Evolutionary conservation across 2,797 vertebrate genomes (phyloP), one percentile per base, ranked within the genome.

Genomic region (Cossypha heuglini): DNA sequence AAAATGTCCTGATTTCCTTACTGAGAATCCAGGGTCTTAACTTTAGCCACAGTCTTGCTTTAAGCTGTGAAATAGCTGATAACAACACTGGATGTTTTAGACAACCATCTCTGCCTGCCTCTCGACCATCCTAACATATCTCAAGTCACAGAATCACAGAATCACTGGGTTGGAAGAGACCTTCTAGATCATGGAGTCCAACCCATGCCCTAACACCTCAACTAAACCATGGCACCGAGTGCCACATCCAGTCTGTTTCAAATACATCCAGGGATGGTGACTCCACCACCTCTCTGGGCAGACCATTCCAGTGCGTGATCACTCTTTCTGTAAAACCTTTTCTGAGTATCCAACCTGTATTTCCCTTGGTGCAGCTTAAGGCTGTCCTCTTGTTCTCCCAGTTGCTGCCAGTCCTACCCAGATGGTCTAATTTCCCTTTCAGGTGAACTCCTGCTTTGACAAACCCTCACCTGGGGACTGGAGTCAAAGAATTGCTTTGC

Each of bases 401-500:
- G 40, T 9, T 17, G 61, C 61, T 64, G 21, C 49, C 49, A 20
- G 7, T 18, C 54, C 52, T 40, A 43, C n/a, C 14, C 40, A 89
- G 48, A 66, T 20, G 45, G 11, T 72, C 45, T 54, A 3, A 88
- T 40, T 48, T 33, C 26, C 31, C 21, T 13, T 86, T 72, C 48
- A 57, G 62, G 55, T 95, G 69, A 75, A 18, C 38, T 71, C 25
- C 38, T 74, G 33, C 51, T 93, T 85, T 87, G 31, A 58, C 84
- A 96, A 96, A 28, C 18, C 11, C 22, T 87, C 26, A 62, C 49
- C 72, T 81, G 54, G 72, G 85, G 57, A 37, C 43, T 33, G 57
- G 58, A 93, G 51, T 38, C 35, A 63, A 85, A 82, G 64, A 64
- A 51, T 37, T 85, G 63, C 15, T 81, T 92, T 89, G 49, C 52